Evolutionary conservation across 2,888 invertebrate genomes (phyloP).

Genomic region (Drosophila macrothrix): DNA sequence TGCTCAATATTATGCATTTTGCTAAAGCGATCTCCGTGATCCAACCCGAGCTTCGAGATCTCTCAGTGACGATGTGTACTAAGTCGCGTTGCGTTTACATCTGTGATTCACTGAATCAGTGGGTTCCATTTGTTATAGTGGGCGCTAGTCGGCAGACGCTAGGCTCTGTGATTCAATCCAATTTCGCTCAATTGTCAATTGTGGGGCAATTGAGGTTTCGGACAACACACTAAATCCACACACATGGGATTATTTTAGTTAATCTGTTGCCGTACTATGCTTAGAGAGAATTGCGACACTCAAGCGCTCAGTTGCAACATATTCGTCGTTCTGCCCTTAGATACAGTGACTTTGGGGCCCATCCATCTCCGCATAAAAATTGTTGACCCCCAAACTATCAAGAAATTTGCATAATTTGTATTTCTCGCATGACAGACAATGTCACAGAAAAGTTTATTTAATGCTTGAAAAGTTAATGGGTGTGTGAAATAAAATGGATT

Average conservation of each 20-base stretch:
- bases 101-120: conserved; percentile 52
- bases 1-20: conserved; percentile 83
- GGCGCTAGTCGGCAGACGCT: conserved; percentile 39
- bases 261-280: conserved; percentile 43
- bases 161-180: conserved; percentile 67
- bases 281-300: conserved; percentile 54
- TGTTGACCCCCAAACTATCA: conserved; percentile 40
- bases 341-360: conserved; percentile 11
- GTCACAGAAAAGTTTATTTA: background rate
- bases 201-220: conserved; percentile 73
- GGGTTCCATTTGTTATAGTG: conserved; percentile 43
- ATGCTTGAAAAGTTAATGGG: background rate
- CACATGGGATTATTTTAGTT: conserved; percentile 60
- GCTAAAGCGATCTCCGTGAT: background rate
- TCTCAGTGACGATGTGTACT: conserved; percentile 19
- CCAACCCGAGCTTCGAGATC: conserved; percentile 1
- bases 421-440: background rate
- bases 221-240: conserved; percentile 44
- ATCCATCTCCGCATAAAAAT: conserved; percentile 23
- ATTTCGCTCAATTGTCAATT: conserved; percentile 78
- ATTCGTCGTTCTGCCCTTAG: conserved; percentile 29
- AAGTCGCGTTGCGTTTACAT: conserved; percentile 32
- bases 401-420: conserved; percentile 26
- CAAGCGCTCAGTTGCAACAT: conserved; percentile 47
- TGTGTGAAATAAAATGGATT: conserved; percentile 5